These are phyloP conservation scores for Xanthia togata DNA, from an alignment of 2,888 invertebrate genomes.

Conservation along the genomic window DNA sequence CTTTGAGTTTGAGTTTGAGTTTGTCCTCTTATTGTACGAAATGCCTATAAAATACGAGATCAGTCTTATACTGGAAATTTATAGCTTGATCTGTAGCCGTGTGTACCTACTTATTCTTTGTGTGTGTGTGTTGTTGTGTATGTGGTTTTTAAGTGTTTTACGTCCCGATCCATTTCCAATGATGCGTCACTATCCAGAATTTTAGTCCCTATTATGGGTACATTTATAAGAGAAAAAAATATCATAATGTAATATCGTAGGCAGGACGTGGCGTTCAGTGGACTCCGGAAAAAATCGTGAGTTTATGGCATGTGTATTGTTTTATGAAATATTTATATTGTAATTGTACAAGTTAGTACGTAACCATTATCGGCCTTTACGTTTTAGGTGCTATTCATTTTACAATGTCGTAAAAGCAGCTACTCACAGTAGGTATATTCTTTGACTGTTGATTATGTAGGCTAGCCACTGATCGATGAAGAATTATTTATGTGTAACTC, in stretches of 20 bases:
- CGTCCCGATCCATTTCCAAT: background rate
- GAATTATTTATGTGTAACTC: background rate
- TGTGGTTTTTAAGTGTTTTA: no score
- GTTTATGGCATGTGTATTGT: no score
- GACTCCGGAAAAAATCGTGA: background rate
- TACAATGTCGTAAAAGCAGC: conserved; percentile 24
- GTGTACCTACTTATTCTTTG: no score
- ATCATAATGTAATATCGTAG: background rate
- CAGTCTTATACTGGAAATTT: no score
- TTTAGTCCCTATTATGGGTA: background rate
- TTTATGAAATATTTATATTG: no score
- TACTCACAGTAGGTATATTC: background rate
- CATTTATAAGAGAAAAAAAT: background rate
- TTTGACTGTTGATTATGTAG: background rate
- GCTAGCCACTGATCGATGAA: background rate
- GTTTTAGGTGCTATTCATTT: conserved; percentile 11
- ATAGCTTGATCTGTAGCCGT: no score
- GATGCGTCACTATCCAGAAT: no score
- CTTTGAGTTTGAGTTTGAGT: no score
- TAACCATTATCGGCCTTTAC: background rate
- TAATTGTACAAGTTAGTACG: background rate
- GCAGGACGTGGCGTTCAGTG: background rate
- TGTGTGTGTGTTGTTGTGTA: no score
- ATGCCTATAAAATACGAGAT: no score
- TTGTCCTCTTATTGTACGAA: no score